These are phyloP conservation scores for Blera fallax DNA, from an alignment of 2,888 invertebrate genomes.

Conservation along the genomic window DNA sequence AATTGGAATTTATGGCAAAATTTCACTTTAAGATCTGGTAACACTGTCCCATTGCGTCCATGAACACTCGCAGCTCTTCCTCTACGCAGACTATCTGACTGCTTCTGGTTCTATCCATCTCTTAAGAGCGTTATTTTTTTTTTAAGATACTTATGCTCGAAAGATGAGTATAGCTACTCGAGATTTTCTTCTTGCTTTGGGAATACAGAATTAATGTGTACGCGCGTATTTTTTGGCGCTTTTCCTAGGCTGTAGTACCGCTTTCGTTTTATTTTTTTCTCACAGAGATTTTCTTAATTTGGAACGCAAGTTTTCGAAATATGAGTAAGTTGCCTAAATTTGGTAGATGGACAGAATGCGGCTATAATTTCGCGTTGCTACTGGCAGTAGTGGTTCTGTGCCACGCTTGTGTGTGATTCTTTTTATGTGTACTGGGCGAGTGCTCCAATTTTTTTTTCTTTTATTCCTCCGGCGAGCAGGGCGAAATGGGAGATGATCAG, in stretches of 20 bases:
- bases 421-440: neutral
- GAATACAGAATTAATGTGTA: neutral
- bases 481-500: constrained; percentile 25
- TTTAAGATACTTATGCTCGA: constrained; percentile 4
- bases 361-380: constrained; percentile 63
- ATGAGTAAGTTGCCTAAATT: constrained; percentile 87
- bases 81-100: constrained; percentile 11
- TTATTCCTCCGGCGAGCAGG: neutral
- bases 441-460: constrained; percentile 18
- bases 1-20: neutral
- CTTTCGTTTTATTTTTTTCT: constrained; percentile 6
- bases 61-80: neutral
- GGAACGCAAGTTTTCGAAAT: constrained; percentile 84
- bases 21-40: neutral
- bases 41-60: neutral
- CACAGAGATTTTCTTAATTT: constrained; percentile 84
- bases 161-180: neutral
- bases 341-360: constrained; percentile 82
- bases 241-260: neutral
- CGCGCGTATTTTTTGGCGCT: constrained; percentile 23
- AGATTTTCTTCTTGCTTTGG: constrained; percentile 51
- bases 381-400: neutral
- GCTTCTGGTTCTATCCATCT: neutral
- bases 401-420: neutral
- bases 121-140: neutral